Percentiles rank a stretch among this genome's conserved stretches.
Conservation (phyloP, 2,797 vertebrate species). For the Lates japonicus region DNA sequence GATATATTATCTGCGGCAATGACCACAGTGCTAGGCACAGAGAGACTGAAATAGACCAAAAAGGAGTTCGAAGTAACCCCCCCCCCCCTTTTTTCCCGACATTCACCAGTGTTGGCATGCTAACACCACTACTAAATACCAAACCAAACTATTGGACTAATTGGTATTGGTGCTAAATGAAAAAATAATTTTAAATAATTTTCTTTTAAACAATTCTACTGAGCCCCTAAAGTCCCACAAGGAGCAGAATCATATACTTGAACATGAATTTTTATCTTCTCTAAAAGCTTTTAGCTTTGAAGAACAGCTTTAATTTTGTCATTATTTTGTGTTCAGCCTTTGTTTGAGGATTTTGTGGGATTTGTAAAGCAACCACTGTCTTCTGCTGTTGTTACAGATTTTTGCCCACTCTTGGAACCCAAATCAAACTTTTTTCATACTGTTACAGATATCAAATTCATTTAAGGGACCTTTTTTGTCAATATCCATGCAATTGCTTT, state of each 20-base stretch:
- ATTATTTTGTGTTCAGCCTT: constrained; percentile 1
- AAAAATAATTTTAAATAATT: too few relatives aligned
- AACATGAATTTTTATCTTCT: neutral
- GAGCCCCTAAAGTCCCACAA: too few relatives aligned
- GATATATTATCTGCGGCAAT: neutral
- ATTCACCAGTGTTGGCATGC: neutral
- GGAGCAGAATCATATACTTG: neutral
- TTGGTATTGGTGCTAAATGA: too few relatives aligned
- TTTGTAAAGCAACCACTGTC: neutral
- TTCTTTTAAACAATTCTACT: too few relatives aligned
- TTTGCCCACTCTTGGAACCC: neutral
- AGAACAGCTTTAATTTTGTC: constrained; percentile 1
- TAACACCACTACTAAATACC: neutral
- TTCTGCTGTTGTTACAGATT: neutral
- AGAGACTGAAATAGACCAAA: neutral
- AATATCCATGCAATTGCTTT: neutral
- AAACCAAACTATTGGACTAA: neutral
- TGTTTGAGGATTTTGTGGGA: neutral
- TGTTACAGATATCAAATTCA: neutral
- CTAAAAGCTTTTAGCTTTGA: neutral
- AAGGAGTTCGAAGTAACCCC: neutral
- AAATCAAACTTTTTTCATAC: neutral
- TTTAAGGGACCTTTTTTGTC: neutral
- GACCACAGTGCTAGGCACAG: neutral
- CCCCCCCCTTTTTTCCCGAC: too few relatives aligned